Base-by-base conservation (phyloP, 2,888 invertebrate species). In the Trichopoda pennipes region DNA sequence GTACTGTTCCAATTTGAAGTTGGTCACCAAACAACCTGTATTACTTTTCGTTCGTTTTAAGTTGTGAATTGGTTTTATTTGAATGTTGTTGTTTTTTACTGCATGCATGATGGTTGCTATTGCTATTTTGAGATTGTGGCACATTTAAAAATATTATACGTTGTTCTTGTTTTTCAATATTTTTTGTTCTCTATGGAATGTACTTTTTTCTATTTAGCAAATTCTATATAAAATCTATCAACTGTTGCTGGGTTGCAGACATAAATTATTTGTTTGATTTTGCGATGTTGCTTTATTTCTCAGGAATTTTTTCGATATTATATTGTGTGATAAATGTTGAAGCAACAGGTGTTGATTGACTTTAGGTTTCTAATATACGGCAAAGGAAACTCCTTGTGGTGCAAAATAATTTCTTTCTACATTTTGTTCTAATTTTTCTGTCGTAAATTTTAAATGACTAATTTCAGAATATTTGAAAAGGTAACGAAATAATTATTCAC, bases 101-200 rank as follows among this genome's bases (percentile, higher is more conserved):
- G 44, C 51, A 17, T 35, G n/a, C 51, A 10, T 66, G 17, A 16
- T 32, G 21, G 14, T 23, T 68, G 14, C 38, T 51, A 3, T 49
- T 75, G 38, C 53, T 51, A 19, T 44, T 75, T 76, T 35, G 44
- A 56, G 61, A 69, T 56, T 77, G 42, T 63, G 56, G 55, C 77
- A 70, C 69, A 77, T 55, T 77, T 63, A 70, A 16, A 51, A 70
- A 70, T 56, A 56, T 38, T 55, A 8, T 28, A 70, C 23, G 32
- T 16, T 51, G 38, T 66, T 49, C 51, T 66, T 66, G 42, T 75
- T 58, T 58, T 58, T 58, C 47, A 42, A 38, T 10, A 12, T 12
- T 38, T 38, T 38, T 35, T n/a, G n/a, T n/a, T 28, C 8, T 28
- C 28, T 21, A 32, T 16, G 23, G 8, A 19, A 16, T 23, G 14